Base-by-base conservation (phyloP, 2,888 invertebrate species). In the Diadegma fenestrale region DNA sequence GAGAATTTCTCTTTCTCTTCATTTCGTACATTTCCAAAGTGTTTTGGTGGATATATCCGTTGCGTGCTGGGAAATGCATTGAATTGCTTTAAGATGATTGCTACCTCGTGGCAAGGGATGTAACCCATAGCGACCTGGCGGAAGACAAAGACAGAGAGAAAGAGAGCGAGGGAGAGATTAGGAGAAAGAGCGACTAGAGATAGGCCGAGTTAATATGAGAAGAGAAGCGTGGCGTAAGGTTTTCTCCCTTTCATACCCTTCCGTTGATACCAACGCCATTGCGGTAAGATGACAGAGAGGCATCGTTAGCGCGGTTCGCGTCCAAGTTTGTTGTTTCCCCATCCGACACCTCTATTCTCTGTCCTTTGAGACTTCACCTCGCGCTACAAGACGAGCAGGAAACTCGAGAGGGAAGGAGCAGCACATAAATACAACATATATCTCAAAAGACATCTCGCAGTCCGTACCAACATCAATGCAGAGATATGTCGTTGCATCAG, bases 41-140 rank as follows among this genome's bases (percentile, higher is more conserved):
- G 68, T 77, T 86, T 84, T 88, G 87, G 87, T n/a, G n/a, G n/a
- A n/a, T n/a, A 89, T 87, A 88, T 87, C 88, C 89, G 80, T 88
- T 83, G 87, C 81, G 82, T 86, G 81, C 7, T 88, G 88, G 88
- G 3, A 90, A 89, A 88, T 87, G 87, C 86, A 19, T 88, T 88
- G 87, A 88, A 90, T 89, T 84, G 89, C 87, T 83, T 88, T 86
- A 87, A 84, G 87, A 84, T 86, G 89, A 89, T 90, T 88, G 89
- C 88, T 86, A 5, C 6, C 33, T 4, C 82, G 88, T 51, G 85
- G 89, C 76, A 79, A 87, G 72, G 79, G 68, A 86, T 86, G 71
- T 63, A 86, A 87, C 82, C 22, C 75, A 51, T 17, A 64, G 76
- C 68, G 78, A 80, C 30, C n/a, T 19, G 69, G 43, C 1, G 6